These are phyloP conservation scores for Oreochromis niloticus DNA, from an alignment of 2,113 vertebrate genomes.

Conservation along the genomic window DNA sequence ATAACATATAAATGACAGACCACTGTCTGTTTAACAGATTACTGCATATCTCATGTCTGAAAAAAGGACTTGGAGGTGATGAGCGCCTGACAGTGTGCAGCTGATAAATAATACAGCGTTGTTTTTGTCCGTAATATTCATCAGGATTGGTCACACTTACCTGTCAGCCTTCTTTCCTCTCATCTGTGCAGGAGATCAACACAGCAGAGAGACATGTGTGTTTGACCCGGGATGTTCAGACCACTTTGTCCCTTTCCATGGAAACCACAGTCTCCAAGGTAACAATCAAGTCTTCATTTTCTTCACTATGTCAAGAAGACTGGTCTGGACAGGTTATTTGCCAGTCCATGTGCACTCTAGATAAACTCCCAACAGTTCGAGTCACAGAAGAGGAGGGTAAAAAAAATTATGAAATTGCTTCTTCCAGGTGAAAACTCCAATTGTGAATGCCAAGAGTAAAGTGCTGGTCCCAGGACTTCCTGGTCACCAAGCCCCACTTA, in stretches of 20 bases:
- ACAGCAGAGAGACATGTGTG: conserved; percentile 84
- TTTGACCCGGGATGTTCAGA: conserved; percentile 84
- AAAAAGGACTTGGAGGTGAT: background rate
- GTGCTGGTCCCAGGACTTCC: conserved; percentile 91
- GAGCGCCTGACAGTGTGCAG: background rate
- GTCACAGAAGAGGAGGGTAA: background rate
- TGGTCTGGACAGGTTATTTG: background rate
- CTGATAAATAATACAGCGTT: background rate
- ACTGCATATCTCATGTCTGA: background rate
- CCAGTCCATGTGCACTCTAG: background rate
- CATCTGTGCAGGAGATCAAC: conserved; percentile 76
- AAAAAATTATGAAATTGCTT: background rate
- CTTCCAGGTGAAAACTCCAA: conserved; percentile 85
- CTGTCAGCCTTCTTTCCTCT: background rate
- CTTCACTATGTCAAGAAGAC: background rate
- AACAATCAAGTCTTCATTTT: conserved; percentile 10
- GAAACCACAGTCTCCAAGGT: conserved; percentile 89
- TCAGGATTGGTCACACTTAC: background rate
- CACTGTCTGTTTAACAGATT: background rate
- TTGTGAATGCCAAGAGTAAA: conserved; percentile 81
- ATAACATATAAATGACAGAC: background rate
- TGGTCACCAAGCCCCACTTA: conserved; percentile 82
- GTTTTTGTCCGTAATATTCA: background rate
- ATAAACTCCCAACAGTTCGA: background rate
- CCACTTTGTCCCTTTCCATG: conserved; percentile 79